Percentiles rank a stretch among this genome's conserved stretches.
Evolutionary conservation across 2,113 vertebrate species (phyloP).

Genomic region (Chiloscyllium plagiosum): DNA sequence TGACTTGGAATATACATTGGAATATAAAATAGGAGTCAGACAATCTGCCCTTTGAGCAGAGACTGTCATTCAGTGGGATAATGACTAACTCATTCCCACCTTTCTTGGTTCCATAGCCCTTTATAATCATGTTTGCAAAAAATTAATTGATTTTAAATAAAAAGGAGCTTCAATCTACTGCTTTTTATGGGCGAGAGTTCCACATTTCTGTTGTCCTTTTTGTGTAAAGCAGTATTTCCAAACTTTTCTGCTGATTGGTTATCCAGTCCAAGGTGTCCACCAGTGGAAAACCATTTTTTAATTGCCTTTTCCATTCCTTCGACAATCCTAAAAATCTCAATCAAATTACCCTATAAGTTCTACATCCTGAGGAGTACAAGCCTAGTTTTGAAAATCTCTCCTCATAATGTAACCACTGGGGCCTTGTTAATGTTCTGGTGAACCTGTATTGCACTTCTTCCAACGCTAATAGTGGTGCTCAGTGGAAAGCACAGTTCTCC

Average conservation of each 20-base stretch:
- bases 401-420: too few relatives aligned
- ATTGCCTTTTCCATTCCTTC: not conserved
- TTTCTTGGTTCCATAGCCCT: not conserved
- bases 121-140: not conserved
- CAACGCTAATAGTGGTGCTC: not conserved
- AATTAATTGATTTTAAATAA: not conserved
- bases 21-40: not conserved
- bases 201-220: too few relatives aligned
- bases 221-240: too few relatives aligned
- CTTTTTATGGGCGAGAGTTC: too few relatives aligned
- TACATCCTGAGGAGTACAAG: not conserved
- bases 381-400: not conserved
- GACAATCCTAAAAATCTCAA: not conserved
- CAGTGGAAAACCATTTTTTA: not conserved
- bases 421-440: too few relatives aligned
- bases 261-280: too few relatives aligned
- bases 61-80: not conserved
- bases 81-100: not conserved
- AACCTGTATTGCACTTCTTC: not conserved
- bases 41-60: not conserved
- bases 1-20: not conserved
- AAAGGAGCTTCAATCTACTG: too few relatives aligned
- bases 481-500: not conserved
- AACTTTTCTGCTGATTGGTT: too few relatives aligned
- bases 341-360: not conserved